These are phyloP conservation scores for Sebastes hopkinsi DNA, from an alignment of 2,797 vertebrate genomes.

Conservation along the genomic window DNA sequence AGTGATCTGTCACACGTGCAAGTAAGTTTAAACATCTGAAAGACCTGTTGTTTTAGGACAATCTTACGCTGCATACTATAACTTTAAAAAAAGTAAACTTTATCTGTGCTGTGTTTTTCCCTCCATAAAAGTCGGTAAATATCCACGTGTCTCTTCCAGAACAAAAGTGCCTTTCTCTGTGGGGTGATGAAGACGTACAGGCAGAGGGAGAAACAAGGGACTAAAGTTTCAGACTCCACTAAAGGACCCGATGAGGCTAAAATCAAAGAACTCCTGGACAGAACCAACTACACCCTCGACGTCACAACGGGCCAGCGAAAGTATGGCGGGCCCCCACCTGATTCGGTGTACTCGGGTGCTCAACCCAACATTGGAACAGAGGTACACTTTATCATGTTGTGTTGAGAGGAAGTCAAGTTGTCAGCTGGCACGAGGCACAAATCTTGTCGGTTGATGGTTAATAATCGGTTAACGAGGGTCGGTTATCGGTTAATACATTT, in stretches of 20 bases:
- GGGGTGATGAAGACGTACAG: conserved; percentile 99
- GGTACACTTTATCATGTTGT: conserved; percentile 70
- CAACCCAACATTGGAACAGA: conserved; percentile 95
- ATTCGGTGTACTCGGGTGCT: conserved; percentile 88
- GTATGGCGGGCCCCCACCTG: conserved; percentile 95
- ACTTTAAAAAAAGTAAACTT: neutral
- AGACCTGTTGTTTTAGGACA: neutral
- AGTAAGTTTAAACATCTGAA: conserved; percentile 74
- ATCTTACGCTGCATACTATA: fast-evolving
- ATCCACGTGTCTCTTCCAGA: conserved; percentile 75
- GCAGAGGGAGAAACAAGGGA: conserved; percentile 98
- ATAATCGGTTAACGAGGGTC: no score
- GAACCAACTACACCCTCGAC: conserved; percentile 95
- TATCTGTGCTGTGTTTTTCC: neutral
- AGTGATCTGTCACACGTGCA: conserved; percentile 99
- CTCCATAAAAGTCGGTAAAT: neutral
- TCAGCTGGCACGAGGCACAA: neutral
- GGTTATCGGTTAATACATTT: fast-evolving
- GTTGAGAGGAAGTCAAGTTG: neutral
- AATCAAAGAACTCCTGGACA: conserved; percentile 95
- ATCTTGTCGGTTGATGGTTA: no score
- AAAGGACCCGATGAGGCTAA: conserved; percentile 98
- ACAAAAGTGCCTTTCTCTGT: conserved; percentile 99
- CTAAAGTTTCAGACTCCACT: conserved; percentile 93
- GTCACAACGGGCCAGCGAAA: conserved; percentile 97